Evolutionary conservation across 2,113 vertebrate species (phyloP), one percentile per base, ranked within the genome.

Genomic region (Grallaria varia): DNA sequence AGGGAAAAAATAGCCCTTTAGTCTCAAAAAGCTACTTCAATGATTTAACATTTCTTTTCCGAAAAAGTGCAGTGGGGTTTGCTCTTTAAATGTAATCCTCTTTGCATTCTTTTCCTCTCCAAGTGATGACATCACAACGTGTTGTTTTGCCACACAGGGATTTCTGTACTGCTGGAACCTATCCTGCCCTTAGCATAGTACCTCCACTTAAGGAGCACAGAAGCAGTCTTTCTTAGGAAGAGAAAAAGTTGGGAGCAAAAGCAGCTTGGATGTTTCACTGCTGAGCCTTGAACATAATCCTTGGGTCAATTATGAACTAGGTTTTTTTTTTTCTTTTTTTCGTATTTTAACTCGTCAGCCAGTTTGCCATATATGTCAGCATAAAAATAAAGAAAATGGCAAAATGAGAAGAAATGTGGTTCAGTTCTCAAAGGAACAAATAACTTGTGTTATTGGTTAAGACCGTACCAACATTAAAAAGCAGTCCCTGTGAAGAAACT

Each of bases 361-460:
- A 74, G 96, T 95, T 96, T 88, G 87, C 95, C 0, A 25, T 97
- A 81, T 96, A 88, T 97, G 96, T 97, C 97, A 97, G 95, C 96
- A 94, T 96, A 96, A 96, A 97, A 97, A 97, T 96, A 95, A 96
- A 95, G 94, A 94, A 91, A 97, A 97, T 93, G 84, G 80, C 90
- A 97, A 97, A 96, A 96, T 94, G 86, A 94, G 86, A 96, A 97
- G 90, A 96, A 97, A 97, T 93, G 80, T 78, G 76, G 95, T 95
- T 74, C 93, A 95, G 95, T 96, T 97, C 97, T 96, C 96, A 96
- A 93, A 98, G 90, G 96, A 95, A 98, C 96, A 97, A 97, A 98
- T 97, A 97, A 88, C 90, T 96, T 93, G 69, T 96, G 89, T 96
- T 97, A 97, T 96, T 97, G 96, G 97, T 96, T 96, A 97, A 98